Evolutionary conservation across 2,797 vertebrate genomes (phyloP), one percentile per base, ranked within the genome.

Genomic region (Liasis olivaceus): DNA sequence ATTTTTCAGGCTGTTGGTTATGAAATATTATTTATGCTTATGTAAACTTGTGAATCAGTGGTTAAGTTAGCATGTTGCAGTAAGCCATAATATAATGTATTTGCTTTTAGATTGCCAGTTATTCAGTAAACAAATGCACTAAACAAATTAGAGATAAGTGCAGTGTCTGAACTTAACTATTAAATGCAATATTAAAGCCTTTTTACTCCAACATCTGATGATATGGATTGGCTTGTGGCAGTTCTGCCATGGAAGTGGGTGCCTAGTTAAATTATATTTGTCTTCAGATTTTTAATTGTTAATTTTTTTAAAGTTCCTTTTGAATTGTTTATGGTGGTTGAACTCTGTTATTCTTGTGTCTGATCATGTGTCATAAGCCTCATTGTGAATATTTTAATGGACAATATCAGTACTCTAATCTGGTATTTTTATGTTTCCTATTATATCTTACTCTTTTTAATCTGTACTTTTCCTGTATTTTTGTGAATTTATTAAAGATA

Each of bases 401-500:
- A 60, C 42, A 26, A 42, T 69, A 47, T 59, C 72, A 13, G 63
- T 58, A 24, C 14, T 92, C 17, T 92, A 20, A 85, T 58, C 2
- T 63, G 60, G 11, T 51, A 17, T 42, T 42, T 88, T 62, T 36
- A 77, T 54, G 2, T 92, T 85, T 20, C n/a, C 11, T 86, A 0
- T 87, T 81, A 81, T 47, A 81, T 11, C 4, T 87, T 51, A 1
- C 36, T 22, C 17, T 13, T 22, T n/a, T 60, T 72, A 89, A 47
- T 92, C 36, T 47, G 51, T 51, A 14, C 24, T 31, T 56, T 87
- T 90, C 15, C 4, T 66, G 0, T 91, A 90, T 96, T 89, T 87
- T 86, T 59, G 22, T 72, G 56, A 72, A 89, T 42, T 47, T 89
- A 5, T 63, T 59, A 28, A 95, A 99, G 99, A 94, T 22, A 96